Evolutionary conservation across 1,140 invertebrate species (phyloP), one percentile per base, ranked within the genome.

Genomic region (Drosophila kepulauana): DNA sequence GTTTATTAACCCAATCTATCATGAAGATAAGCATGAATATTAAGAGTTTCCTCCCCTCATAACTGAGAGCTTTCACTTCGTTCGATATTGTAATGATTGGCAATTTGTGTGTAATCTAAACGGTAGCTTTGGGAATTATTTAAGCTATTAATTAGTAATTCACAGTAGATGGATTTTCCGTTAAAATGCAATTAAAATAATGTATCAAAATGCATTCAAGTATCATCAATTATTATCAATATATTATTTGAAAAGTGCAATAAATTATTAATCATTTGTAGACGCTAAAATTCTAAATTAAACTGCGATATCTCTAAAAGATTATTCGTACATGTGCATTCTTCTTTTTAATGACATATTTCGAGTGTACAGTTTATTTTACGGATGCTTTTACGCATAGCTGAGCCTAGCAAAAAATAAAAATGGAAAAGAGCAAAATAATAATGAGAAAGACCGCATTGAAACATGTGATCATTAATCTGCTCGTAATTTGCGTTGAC

Each of bases 391-490:
- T 79, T 72, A 79, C 77, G 77, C 77, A 76, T 63, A 72, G 66
- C 74, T 76, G 77, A 79, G 66, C 68, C 66, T 76, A 61, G 61
- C 46, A 41, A 75, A 51, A 62, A 65, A 46, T 38, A 71, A 57
- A 43, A 16, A 16, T 10, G 7, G 43, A 52, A 38, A 54, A 43
- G 28, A 48, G 11, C 11, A 51, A 16, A n/a, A 41, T 57, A 57
- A 49, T 25, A 51, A 33, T 41, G 66, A 71, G 68, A 76, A 79
- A 61, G 68, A 79, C 72, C 77, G 62, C 71, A 75, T 75, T 78
- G 64, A 75, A 78, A 77, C 74, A 79, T 77, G 74, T 77, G 78
- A 79, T 79, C 78, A 77, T 73, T 79, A 73, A 79, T 79, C 78
- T 79, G 74, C 57, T 79, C 66, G 77, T 79, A 79, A 76, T 79